These are phyloP conservation scores for Falco naumanni DNA, from an alignment of 2,797 vertebrate species.

Conservation along the genomic window DNA sequence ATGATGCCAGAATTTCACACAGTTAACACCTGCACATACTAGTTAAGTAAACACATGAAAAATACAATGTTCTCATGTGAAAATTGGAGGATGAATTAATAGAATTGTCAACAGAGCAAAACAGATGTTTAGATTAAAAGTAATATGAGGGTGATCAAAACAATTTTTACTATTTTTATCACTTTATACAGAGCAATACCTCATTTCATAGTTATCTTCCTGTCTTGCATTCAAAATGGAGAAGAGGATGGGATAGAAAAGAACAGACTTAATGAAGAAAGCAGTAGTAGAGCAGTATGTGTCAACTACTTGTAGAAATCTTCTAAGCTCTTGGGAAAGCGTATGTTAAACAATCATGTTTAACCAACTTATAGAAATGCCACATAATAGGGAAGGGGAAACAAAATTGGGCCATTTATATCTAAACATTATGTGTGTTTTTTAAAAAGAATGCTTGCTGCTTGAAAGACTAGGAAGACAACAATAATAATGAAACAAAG, in stretches of 20 bases:
- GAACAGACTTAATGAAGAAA: neutral
- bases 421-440: neutral
- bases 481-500: constrained; percentile 8
- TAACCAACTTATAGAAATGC: neutral
- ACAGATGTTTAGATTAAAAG: constrained; percentile 57
- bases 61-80: constrained; percentile 47
- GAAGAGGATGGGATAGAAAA: constrained; percentile 15
- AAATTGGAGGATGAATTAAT: constrained; percentile 66
- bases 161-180: constrained; percentile 26
- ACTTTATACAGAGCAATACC: constrained; percentile 48
- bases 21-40: constrained; percentile 48
- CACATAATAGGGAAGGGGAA: neutral
- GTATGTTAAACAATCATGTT: neutral
- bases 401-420: neutral
- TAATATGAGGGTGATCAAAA: neutral
- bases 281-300: neutral
- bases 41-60: constrained; percentile 37
- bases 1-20: constrained; percentile 48
- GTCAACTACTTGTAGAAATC: neutral
- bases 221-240: constrained; percentile 31
- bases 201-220: constrained; percentile 50
- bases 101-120: constrained; percentile 59
- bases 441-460: neutral
- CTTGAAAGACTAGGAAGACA: neutral
- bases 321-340: neutral